Evolutionary conservation across 2,888 invertebrate genomes (phyloP), one percentile per base, ranked within the genome.

Genomic region (Matsumyia berberina): DNA sequence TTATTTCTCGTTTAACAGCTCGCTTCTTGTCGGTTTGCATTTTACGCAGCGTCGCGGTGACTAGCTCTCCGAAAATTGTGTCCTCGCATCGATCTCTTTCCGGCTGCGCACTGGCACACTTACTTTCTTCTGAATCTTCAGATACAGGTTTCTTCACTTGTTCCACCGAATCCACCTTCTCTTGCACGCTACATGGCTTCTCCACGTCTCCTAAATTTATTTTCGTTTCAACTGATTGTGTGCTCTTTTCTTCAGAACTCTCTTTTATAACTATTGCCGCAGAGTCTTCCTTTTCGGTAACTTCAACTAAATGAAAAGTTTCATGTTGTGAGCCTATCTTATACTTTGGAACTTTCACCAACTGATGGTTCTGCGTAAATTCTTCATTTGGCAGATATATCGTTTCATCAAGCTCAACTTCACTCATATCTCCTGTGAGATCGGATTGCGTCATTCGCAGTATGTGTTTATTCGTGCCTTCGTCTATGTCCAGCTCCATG

Each of bases 51-150:
- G 89, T 89, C 2, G 89, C 89, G 0, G 88, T 77, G 5, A 90
- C 88, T 1, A 90, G 66, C 67, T 90, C 89, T 5, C 89, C 89
- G 85, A 90, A 90, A 55, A 90, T 90, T 5, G 82, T 86, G 82
- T 90, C 90, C 57, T 90, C 89, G 29, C 88, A 88, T 0, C 89
- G 88, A 49, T 86, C 85, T 7, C 62, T 57, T 12, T 64, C 70
- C 2, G 15, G 8, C 46, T 24, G n/a, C 24, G 9, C 15, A 39
- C 7, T 31, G 24, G 5, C 9, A 6, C n/a, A 15, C 2, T 49
- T 17, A 0, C 35, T 37, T 33, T 5, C 12, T 62, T n/a, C 12
- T 15, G 19, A 4, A 37, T 42, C 12, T 39, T 64, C 49, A 1
- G 33, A 2, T 1, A 9, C 24, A 31, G 2, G 12, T 4, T 19